A percentile compares a stretch with the other conserved stretches of the same genome.
Conservation (phyloP, 2,888 invertebrate genomes). For the Lucinisca nassula region DNA sequence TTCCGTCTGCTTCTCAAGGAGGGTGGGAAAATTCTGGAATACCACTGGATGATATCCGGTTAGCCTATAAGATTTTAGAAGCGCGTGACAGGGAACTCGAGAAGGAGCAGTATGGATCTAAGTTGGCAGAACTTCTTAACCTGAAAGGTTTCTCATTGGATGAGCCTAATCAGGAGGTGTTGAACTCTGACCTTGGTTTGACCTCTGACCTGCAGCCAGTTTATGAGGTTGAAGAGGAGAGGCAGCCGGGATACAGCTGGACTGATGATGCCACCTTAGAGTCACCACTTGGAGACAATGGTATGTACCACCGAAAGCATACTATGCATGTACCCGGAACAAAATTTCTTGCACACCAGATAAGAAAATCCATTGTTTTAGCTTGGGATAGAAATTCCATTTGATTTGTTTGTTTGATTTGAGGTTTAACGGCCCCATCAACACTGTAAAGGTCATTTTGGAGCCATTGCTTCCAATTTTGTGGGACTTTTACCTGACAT, state of each 20-base stretch:
- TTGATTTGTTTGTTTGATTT: too few relatives aligned
- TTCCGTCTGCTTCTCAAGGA: not conserved
- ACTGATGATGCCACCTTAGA: constrained; percentile 8
- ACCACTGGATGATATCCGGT: constrained; percentile 44
- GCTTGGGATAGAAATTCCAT: too few relatives aligned
- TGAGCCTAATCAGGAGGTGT: not conserved
- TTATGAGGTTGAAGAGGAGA: constrained; percentile 16
- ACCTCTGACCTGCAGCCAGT: not conserved
- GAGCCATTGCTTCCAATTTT: too few relatives aligned
- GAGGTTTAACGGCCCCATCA: too few relatives aligned
- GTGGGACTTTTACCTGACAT: too few relatives aligned
- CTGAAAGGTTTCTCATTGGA: not conserved
- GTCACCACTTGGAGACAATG: not conserved
- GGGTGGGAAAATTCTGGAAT: constrained; percentile 60
- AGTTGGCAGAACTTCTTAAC: constrained; percentile 39
- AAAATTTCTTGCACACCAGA: too few relatives aligned
- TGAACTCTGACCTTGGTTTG: not conserved
- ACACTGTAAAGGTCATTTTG: too few relatives aligned
- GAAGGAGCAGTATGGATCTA: constrained; percentile 5
- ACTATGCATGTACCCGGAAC: too few relatives aligned
- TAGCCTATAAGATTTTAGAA: constrained; percentile 47
- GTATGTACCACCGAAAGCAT: not conserved
- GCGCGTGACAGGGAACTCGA: not conserved
- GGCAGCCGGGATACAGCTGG: constrained; percentile 54
- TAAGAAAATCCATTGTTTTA: too few relatives aligned